phyloP scores from a whole-genome alignment of 2,113 vertebrate species.

The Chiloscyllium plagiosum region DNA sequence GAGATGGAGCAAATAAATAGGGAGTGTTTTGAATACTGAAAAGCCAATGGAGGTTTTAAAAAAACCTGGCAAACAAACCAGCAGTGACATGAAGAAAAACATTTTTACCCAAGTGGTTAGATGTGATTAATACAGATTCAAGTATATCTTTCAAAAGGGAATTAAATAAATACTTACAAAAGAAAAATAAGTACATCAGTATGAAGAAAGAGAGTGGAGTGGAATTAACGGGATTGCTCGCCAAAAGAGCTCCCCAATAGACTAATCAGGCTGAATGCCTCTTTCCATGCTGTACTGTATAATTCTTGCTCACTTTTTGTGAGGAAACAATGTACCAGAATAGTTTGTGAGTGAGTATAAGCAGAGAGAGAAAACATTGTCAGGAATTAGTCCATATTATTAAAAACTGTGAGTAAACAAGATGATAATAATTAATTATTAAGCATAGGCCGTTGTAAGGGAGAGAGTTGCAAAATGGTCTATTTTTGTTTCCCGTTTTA shows the following conservation, averaged over 20 bases:
- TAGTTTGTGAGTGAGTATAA: not conserved
- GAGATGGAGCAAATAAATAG: not conserved
- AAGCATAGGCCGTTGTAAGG: not conserved
- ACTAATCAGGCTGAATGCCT: not conserved
- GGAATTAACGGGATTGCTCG: not conserved
- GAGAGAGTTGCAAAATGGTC: not conserved
- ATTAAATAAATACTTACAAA: not conserved
- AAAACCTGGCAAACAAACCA: not conserved
- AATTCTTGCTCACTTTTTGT: not conserved
- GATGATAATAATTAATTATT: not conserved
- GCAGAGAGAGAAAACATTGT: not conserved
- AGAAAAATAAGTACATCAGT: not conserved
- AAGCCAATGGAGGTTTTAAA: not conserved
- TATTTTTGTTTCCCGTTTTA: constrained; percentile 15
- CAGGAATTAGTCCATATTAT: not conserved
- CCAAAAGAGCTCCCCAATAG: not conserved
- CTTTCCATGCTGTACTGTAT: not conserved
- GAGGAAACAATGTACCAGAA: not conserved
- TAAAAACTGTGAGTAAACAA: not conserved
- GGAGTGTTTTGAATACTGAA: not conserved
- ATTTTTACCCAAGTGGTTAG: not conserved
- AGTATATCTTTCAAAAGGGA: not conserved
- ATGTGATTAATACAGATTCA: not conserved
- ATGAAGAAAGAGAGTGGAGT: not conserved
- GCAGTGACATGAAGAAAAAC: not conserved